Conservation (phyloP, 2,888 invertebrate genomes). For the Dasypolia templi region DNA sequence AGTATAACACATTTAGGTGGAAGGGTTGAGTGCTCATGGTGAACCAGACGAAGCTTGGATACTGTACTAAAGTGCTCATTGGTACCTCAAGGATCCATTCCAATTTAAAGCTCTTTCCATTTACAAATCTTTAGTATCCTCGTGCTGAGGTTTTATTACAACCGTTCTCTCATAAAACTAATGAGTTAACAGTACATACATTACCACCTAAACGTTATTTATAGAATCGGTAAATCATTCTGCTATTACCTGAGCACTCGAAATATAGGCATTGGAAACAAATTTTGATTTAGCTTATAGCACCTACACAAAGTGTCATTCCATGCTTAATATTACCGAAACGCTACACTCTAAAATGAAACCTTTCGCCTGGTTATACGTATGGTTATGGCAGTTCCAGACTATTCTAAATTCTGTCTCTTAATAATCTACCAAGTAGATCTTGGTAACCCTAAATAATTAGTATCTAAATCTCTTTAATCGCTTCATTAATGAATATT, state of each 20-base stretch:
- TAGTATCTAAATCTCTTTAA: conserved; percentile 8
- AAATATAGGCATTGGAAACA: background rate
- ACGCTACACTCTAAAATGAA: background rate
- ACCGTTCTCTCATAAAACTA: conserved; percentile 1
- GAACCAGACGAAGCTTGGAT: too few relatives aligned
- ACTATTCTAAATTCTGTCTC: background rate
- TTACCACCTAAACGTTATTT: conserved; percentile 1
- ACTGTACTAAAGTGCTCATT: background rate
- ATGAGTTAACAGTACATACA: background rate
- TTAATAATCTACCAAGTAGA: background rate
- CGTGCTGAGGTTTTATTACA: conserved; percentile 18
- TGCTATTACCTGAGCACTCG: background rate
- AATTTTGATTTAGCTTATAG: conserved; percentile 7
- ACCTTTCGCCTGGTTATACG: background rate
- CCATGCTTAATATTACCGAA: background rate
- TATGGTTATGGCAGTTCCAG: background rate
- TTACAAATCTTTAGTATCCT: conserved; percentile 8
- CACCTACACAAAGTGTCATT: conserved; percentile 17
- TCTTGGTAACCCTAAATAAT: conserved; percentile 8
- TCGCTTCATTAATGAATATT: conserved; percentile 39
- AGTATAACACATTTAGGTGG: too few relatives aligned
- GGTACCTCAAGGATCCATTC: background rate
- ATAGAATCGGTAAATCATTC: background rate
- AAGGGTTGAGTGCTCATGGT: too few relatives aligned
- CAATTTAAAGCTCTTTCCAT: background rate